These are phyloP conservation scores for Hylaeus volcanicus DNA, from an alignment of 1,140 invertebrate genomes.

Conservation along the genomic window DNA sequence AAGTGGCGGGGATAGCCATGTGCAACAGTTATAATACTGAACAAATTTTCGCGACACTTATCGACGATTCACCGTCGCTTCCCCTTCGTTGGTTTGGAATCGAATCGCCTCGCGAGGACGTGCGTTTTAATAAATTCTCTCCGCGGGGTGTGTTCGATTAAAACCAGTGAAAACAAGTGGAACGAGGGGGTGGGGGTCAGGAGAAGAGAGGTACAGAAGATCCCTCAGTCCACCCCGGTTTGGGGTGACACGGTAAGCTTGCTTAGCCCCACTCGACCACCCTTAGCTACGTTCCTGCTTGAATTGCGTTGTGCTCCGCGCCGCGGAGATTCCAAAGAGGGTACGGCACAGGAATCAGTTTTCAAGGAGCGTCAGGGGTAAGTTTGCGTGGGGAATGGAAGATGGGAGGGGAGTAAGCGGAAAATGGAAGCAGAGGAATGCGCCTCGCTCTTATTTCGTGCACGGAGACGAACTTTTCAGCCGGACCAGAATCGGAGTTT, in stretches of 20 bases:
- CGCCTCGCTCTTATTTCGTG: not conserved
- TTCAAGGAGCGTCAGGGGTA: not conserved
- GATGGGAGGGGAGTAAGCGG: not conserved
- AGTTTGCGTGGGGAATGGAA: not conserved
- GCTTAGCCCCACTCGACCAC: constrained; percentile 20
- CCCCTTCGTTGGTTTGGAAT: not conserved
- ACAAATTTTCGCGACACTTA: too few relatives aligned
- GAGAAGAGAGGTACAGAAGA: not conserved
- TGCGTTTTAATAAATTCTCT: constrained; percentile 45
- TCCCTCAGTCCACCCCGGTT: not conserved
- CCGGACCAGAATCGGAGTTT: not conserved
- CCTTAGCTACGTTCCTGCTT: constrained; percentile 12
- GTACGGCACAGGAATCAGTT: not conserved
- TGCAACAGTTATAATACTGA: too few relatives aligned
- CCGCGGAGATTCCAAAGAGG: not conserved
- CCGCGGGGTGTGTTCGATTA: constrained; percentile 37
- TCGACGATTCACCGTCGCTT: too few relatives aligned
- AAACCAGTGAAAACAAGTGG: constrained; percentile 14
- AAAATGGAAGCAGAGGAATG: not conserved
- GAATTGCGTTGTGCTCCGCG: not conserved
- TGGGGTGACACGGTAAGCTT: constrained; percentile 31
- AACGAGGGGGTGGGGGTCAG: too few relatives aligned
- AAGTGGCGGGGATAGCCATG: too few relatives aligned
- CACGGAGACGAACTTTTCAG: constrained; percentile 1
- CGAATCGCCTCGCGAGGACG: not conserved